Conservation (phyloP, 2,888 invertebrate genomes). For the Platerodrilus igneus region DNA sequence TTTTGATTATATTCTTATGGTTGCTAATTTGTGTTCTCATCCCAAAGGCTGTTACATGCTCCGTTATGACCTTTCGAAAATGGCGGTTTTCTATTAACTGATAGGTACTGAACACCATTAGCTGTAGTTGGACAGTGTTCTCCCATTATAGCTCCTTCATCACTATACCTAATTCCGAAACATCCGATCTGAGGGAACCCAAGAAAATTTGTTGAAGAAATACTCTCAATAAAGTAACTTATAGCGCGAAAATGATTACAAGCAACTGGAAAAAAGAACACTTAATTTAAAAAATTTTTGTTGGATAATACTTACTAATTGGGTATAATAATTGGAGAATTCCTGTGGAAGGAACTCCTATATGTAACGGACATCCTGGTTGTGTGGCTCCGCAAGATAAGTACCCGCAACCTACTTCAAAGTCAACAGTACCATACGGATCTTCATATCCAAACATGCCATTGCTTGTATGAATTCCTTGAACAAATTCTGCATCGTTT, state of each 20-base stretch:
- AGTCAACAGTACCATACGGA: constrained; percentile 6
- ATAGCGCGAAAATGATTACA: constrained; percentile 4
- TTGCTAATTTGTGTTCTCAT: too few relatives aligned
- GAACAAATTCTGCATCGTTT: constrained; percentile 8
- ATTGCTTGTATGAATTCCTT: constrained; percentile 9
- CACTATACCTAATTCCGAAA: too few relatives aligned
- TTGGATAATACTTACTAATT: not conserved
- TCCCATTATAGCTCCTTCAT: constrained; percentile 6
- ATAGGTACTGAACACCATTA: constrained; percentile 5
- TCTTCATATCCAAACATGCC: constrained; percentile 3
- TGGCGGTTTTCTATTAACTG: constrained; percentile 1
- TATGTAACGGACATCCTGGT: constrained; percentile 1
- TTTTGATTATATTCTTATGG: too few relatives aligned
- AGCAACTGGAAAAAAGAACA: constrained; percentile 6
- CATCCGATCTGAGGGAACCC: too few relatives aligned
- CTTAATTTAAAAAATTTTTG: too few relatives aligned
- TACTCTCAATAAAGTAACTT: constrained; percentile 7
- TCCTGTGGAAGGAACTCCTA: not conserved
- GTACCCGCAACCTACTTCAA: constrained; percentile 1
- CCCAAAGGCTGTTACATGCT: too few relatives aligned
- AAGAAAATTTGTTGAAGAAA: constrained; percentile 3
- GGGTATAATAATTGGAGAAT: not conserved
- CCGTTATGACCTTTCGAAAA: constrained; percentile 5
- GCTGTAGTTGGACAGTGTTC: constrained; percentile 9
- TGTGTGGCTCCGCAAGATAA: constrained; percentile 1